Conservation (phyloP, 1,140 invertebrate genomes). For the Diploscapter pachys region DNA sequence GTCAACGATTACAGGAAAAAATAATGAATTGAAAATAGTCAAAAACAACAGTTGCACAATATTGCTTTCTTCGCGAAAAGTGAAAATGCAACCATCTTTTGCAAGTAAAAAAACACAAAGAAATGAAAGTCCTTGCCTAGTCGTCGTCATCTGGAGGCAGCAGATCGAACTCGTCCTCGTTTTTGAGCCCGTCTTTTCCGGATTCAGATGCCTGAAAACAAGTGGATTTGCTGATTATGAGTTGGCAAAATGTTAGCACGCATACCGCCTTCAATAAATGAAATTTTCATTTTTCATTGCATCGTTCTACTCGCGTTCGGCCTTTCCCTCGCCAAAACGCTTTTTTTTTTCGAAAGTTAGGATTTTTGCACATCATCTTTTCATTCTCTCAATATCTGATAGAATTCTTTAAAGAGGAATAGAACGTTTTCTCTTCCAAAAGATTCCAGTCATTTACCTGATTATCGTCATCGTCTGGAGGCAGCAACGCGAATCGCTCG, state of each 20-base stretch:
- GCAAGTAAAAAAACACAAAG: neutral
- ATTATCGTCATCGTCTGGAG: no score
- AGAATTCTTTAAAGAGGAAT: no score
- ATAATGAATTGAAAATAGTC: neutral
- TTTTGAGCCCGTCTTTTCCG: no score
- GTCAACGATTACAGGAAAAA: neutral
- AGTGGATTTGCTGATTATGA: no score
- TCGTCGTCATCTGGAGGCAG: neutral
- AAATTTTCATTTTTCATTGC: neutral
- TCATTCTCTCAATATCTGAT: no score
- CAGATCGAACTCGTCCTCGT: neutral
- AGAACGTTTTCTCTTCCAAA: no score
- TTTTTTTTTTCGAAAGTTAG: neutral
- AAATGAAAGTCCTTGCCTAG: slow-evolving; percentile 2
- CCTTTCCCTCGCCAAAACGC: neutral
- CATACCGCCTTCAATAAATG: neutral
- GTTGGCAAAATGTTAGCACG: no score
- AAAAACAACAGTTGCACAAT: neutral
- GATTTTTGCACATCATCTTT: no score
- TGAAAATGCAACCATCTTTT: neutral
- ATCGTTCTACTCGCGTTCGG: neutral
- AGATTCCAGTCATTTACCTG: no score
- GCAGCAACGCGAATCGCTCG: no score
- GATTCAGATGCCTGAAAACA: no score
- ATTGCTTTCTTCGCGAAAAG: neutral